Conservation (phyloP, 2,888 invertebrate genomes). For the Eubasilissa splendida region DNA sequence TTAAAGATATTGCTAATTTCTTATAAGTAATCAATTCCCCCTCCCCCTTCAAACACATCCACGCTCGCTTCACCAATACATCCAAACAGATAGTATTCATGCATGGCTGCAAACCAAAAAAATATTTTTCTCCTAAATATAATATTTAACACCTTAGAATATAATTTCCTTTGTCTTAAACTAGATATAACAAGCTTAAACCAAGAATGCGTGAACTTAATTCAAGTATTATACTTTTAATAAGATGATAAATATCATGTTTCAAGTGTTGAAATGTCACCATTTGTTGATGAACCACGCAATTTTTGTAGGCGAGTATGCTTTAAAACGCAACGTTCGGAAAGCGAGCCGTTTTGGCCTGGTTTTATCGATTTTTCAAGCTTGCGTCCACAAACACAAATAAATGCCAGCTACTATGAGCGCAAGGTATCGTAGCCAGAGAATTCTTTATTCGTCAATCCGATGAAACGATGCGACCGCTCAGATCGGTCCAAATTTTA, state of each 20-base stretch:
- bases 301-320: constrained; percentile 10
- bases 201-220: too few relatives aligned
- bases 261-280: neutral
- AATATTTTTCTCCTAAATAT: too few relatives aligned
- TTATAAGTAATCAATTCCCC: constrained; percentile 2
- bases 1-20: constrained; percentile 29
- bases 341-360: constrained; percentile 37
- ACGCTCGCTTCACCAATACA: neutral
- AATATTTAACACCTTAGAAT: neutral
- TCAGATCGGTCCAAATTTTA: constrained; percentile 8
- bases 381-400: constrained; percentile 47
- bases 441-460: constrained; percentile 42
- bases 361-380: constrained; percentile 46
- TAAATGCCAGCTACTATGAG: constrained; percentile 33
- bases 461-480: constrained; percentile 31
- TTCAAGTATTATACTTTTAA: too few relatives aligned
- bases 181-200: too few relatives aligned
- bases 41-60: neutral
- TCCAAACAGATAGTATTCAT: neutral
- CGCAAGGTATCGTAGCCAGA: neutral
- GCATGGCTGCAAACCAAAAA: too few relatives aligned
- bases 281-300: neutral
- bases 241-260: too few relatives aligned
- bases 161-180: constrained; percentile 15
- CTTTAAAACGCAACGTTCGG: neutral